These are phyloP conservation scores for Branchellion lobata DNA, from an alignment of 2,888 invertebrate species.

Conservation along the genomic window DNA sequence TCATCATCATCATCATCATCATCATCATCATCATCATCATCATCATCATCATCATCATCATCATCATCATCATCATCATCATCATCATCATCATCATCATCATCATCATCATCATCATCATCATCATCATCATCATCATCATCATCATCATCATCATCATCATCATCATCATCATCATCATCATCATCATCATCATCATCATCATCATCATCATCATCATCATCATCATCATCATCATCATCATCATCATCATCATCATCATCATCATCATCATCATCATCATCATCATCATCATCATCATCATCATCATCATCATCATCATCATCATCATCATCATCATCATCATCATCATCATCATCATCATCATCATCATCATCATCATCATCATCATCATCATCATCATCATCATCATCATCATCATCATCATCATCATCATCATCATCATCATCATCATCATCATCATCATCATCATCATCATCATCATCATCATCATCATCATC, in stretches of 20 bases:
- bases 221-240: neutral
- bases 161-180: neutral
- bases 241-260: slow-evolving; percentile 12
- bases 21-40: neutral
- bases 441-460: neutral
- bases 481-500: neutral
- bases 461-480: neutral
- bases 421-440: neutral
- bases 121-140: neutral
- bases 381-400: neutral
- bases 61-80: neutral
- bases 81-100: no score
- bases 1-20: neutral
- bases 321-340: neutral
- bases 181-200: neutral
- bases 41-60: neutral
- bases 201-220: slow-evolving; percentile 24
- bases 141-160: neutral
- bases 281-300: slow-evolving; percentile 3
- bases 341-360: neutral
- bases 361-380: neutral
- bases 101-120: neutral
- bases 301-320: neutral
- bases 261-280: slow-evolving; percentile 38
- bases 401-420: neutral